phyloP scores from a whole-genome alignment of 2,113 vertebrate species.

The Hipposideros armiger region DNA sequence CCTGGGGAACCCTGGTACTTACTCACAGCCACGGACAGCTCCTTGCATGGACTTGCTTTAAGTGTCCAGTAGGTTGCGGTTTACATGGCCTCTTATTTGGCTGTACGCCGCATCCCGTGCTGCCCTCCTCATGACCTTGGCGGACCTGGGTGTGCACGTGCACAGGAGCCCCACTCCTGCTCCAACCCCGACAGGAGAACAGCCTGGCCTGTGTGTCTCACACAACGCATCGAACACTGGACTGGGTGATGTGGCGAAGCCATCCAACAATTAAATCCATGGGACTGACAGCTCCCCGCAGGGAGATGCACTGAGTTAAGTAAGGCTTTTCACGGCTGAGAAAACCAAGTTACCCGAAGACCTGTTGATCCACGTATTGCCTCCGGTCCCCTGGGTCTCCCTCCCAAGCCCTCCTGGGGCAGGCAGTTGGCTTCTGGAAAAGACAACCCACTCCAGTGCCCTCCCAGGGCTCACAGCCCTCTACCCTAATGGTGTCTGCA shows the following conservation, averaged over 20 bases:
- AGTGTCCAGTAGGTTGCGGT: not conserved
- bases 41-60: not conserved
- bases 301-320: no score
- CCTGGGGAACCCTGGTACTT: not conserved
- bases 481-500: not conserved
- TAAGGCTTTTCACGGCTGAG: no score
- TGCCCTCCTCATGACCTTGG: not conserved
- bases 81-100: no score
- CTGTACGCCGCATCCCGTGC: not conserved
- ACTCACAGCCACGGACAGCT: not conserved
- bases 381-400: no score
- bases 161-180: not conserved
- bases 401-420: not conserved
- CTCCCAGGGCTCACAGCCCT: not conserved
- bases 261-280: no score
- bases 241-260: not conserved
- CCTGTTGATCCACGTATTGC: not conserved
- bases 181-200: not conserved
- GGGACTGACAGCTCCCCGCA: accelerated
- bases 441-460: not conserved
- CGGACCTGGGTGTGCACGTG: not conserved
- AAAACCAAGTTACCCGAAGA: not conserved
- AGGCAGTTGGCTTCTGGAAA: not conserved
- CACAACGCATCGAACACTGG: accelerated
- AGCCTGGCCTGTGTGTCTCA: no score